Percentiles rank a stretch among this genome's conserved stretches.
Conservation (phyloP, 2,888 invertebrate species). For the Chesias legatella region DNA sequence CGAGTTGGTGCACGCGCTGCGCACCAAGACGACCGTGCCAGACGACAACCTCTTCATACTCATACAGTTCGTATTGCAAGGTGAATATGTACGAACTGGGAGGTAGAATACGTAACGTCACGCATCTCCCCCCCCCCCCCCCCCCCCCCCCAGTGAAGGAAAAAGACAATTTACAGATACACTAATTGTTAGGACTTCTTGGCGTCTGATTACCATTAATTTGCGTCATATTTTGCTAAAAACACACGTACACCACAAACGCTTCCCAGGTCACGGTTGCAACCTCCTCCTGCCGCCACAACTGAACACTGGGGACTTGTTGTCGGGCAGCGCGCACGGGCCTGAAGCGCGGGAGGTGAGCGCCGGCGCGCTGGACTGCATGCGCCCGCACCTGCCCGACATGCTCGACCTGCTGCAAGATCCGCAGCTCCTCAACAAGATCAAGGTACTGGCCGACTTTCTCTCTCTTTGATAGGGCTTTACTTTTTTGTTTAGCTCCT, state of each 20-base stretch:
- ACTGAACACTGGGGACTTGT: conserved; percentile 46
- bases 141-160: too few relatives aligned
- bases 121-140: too few relatives aligned
- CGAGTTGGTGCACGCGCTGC: conserved; percentile 96
- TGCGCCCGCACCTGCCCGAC: conserved; percentile 94
- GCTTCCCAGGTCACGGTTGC: conserved; percentile 67
- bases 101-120: too few relatives aligned
- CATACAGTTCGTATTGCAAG: conserved; percentile 92
- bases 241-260: too few relatives aligned
- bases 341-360: conserved; percentile 78
- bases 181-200: too few relatives aligned
- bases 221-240: too few relatives aligned
- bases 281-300: conserved; percentile 86
- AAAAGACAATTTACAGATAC: too few relatives aligned
- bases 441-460: conserved; percentile 86
- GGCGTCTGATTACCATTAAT: too few relatives aligned
- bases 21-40: conserved; percentile 96
- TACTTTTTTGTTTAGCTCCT: too few relatives aligned
- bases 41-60: conserved; percentile 96
- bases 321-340: conserved; percentile 34
- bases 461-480: conserved; percentile 54
- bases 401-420: conserved; percentile 97
- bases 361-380: conserved; percentile 96
- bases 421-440: conserved; percentile 96
- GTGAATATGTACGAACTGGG: conserved; percentile 39